Conservation (phyloP, 2,797 vertebrate species). For the Amblyraja radiata region DNA sequence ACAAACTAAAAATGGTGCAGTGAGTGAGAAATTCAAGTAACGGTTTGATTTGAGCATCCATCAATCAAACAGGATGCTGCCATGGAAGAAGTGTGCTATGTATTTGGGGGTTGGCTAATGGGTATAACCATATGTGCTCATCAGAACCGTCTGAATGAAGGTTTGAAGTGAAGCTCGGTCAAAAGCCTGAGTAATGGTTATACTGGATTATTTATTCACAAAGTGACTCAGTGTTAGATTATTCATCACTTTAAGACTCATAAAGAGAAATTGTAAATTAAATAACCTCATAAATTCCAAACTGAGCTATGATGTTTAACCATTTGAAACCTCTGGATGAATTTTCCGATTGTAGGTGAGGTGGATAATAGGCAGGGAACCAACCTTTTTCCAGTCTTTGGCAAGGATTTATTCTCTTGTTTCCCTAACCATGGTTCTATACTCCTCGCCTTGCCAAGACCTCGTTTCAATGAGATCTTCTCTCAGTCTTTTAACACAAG, state of each 20-base stretch:
- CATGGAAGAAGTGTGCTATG: background rate
- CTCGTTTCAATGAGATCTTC: too few species aligned
- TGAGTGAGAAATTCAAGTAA: background rate
- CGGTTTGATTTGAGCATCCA: background rate
- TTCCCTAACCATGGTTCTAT: background rate
- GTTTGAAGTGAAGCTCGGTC: background rate
- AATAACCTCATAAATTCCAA: background rate
- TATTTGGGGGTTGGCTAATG: background rate
- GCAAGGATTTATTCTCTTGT: background rate
- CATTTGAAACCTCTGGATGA: background rate
- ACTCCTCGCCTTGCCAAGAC: too few species aligned
- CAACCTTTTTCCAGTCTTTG: background rate
- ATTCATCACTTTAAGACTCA: background rate
- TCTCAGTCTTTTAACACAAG: too few species aligned
- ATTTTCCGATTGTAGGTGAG: background rate
- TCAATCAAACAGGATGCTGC: background rate
- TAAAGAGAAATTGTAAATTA: background rate
- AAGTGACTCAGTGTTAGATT: conserved; percentile 23
- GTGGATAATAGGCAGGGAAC: background rate
- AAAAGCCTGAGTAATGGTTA: background rate
- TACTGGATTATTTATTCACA: conserved; percentile 12
- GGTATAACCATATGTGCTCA: background rate
- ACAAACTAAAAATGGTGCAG: background rate
- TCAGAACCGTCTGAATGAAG: background rate
- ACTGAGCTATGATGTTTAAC: background rate